Evolutionary conservation across 2,797 vertebrate species (phyloP), one percentile per base, ranked within the genome.

Genomic region (Gallinago solitaria): DNA sequence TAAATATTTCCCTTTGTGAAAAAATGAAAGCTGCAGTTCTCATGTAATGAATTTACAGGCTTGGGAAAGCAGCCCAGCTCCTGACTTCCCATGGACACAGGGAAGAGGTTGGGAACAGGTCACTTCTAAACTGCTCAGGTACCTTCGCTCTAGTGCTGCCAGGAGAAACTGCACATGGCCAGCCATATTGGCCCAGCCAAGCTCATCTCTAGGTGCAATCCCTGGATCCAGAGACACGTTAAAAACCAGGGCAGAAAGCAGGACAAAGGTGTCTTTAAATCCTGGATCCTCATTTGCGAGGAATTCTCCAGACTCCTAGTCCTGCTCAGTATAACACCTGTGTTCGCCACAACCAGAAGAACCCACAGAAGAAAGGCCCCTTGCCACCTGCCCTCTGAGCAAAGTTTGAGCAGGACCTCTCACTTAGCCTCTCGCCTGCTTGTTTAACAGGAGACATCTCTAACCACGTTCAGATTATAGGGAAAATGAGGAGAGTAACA

Each of bases 121-220:
- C 25, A 2, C 10, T 83, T 87, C 25, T 53, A 56, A 48, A 50
- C 37, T 65, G 77, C 83, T 74, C 78, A 11, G 24, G 61, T 39
- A 30, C 86, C 61, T 93, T 63, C 91, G 87, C 76, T 93, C 93
- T 95, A 37, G 79, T 80, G 95, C 95, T 85, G 39, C 84, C 33
- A 89, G 17, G 30, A 81, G 57, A 80, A 90, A 91, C 32, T 43
- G 41, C 83, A 83, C 4, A 9, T 8, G n/a, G 11, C 9, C 45
- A 84, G 27, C 12, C 10, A 12, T 43, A 3, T 28, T 35, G 59
- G 15, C 39, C 9, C 37, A n/a, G 51, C 30, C 2, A 0, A 21
- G 10, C 23, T 48, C n/a, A 37, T 45, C 37, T 65, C 32, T 11
- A 11, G 20, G 13, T 37, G 70, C 84, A 84, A 93, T 37, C n/a